Evolutionary conservation across 2,888 invertebrate genomes (phyloP), one percentile per base, ranked within the genome.

Genomic region (Apoda limacodes): DNA sequence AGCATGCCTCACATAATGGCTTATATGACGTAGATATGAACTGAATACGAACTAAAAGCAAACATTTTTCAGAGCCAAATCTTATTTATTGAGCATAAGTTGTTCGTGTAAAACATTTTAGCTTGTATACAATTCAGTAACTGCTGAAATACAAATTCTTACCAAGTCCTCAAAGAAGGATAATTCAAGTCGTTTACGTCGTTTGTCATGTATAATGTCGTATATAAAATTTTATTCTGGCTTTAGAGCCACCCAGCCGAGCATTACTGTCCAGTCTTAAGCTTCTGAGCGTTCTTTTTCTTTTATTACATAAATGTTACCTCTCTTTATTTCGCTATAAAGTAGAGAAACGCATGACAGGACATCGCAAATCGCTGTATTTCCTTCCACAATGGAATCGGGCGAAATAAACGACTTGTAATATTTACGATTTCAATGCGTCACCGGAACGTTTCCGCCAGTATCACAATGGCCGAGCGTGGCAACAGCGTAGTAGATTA

Each of bases 201-300:
- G 60, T 64, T 69, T 65, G 61, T 70, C 65, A 65, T 61, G 55
- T 62, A 64, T 67, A 69, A 68, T 69, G 62, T 58, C 53, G 55
- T 48, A 60, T 61, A 64, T 67, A 68, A 68, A 65, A 64, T 61
- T 65, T 64, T 67, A 67, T 66, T 63, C 61, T 52, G n/a, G 53
- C 52, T 56, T 52, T 58, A 59, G 59, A 60, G 60, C 51, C 52
- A 56, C 52, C 48, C 53, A 53, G 52, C 48, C 55, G 53, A 50
- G 52, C 54, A 50, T 53, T 52, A 49, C 49, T 52, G 62, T 60
- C 64, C 67, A 56, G 51, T 55, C 49, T 46, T 50, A 45, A 52
- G 44, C 49, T 48, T 49, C 41, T 40, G 38, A 44, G 46, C 47
- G 37, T 50, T 56, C 52, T 48, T 52, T 60, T 50, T 57, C 60